Base-by-base conservation (phyloP, 2,888 invertebrate species). In the Xanthorhoe spadicearia region DNA sequence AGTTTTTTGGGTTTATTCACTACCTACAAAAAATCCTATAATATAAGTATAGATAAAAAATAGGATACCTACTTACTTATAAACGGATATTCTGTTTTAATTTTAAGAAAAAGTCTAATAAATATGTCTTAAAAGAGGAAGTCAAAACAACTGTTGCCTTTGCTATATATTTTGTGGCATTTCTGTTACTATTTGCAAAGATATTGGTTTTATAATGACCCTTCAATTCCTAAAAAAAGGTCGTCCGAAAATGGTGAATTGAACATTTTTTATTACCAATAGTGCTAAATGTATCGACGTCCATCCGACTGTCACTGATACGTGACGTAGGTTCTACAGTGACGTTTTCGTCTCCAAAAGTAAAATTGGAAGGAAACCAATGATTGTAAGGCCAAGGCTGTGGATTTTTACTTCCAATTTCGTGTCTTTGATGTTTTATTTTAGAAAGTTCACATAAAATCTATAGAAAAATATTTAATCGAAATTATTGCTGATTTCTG, bases 281-380 rank as follows among this genome's bases (percentile, higher is more conserved):
- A 64, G 63, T 61, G 56, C 66, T 49, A 64, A 63, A 70, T 66
- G 68, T 69, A 69, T 72, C 65, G 73, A 66, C 59, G 71, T 73
- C 70, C 64, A 53, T 70, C 68, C 51, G 19, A 59, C 70, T 74
- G 73, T 69, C 73, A 74, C 69, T 64, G 63, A 66, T 68, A 72
- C 64, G 71, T 83, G 84, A 85, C 78, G 78, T 77, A 84, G 85
- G 85, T 82, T 77, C 79, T 72, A 73, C 70, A 68, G 68, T 76
- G 77, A 76, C 77, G 77, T 71, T 70, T 71, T 67, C 71, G 65
- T 73, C 74, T 71, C 66, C 72, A 54, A 68, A 68, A 66, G 57
- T 61, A 65, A 61, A 48, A 48, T 48, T 48, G 48, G n/a, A 46
- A 46, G 48, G 48, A 48, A 48, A 17, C 17, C 15, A 48, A 48